Evolutionary conservation across 2,888 invertebrate genomes (phyloP).

Genomic region (Cephus sareptanus): DNA sequence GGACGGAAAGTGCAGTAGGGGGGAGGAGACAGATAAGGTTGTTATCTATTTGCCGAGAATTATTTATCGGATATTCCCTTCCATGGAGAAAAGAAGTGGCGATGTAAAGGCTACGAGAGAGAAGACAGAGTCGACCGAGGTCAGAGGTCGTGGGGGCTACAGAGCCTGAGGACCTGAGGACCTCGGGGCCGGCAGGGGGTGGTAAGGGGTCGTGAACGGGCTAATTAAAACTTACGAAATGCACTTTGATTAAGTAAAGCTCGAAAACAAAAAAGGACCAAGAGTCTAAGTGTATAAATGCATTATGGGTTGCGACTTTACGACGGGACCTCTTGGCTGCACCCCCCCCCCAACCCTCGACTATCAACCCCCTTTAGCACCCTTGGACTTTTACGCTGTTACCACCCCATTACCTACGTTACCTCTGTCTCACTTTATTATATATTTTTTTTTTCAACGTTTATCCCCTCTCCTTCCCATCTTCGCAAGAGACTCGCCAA

Average conservation of each 20-base stretch:
- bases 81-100: neutral
- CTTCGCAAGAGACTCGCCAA: neutral
- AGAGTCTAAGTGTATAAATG: slow-evolving; percentile 14
- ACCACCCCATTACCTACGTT: slow-evolving; percentile 2
- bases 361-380: slow-evolving; percentile 2
- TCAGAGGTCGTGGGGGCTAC: neutral
- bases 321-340: slow-evolving; percentile 5
- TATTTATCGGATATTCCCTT: slow-evolving; percentile 17
- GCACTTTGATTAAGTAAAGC: slow-evolving; percentile 29
- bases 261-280: slow-evolving; percentile 13
- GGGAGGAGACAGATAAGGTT: neutral
- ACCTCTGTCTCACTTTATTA: neutral
- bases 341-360: neutral
- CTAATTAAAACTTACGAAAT: slow-evolving; percentile 42
- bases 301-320: slow-evolving; percentile 18
- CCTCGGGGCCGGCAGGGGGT: slow-evolving; percentile 5
- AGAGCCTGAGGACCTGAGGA: neutral
- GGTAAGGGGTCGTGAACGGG: slow-evolving; percentile 19
- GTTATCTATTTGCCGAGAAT: slow-evolving; percentile 20
- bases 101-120: slow-evolving; percentile 9
- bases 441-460: neutral
- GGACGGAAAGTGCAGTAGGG: neutral
- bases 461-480: neutral
- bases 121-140: slow-evolving; percentile 6
- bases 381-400: neutral